These are phyloP conservation scores for Ictalurus furcatus DNA, from an alignment of 2,113 vertebrate genomes.

Conservation along the genomic window DNA sequence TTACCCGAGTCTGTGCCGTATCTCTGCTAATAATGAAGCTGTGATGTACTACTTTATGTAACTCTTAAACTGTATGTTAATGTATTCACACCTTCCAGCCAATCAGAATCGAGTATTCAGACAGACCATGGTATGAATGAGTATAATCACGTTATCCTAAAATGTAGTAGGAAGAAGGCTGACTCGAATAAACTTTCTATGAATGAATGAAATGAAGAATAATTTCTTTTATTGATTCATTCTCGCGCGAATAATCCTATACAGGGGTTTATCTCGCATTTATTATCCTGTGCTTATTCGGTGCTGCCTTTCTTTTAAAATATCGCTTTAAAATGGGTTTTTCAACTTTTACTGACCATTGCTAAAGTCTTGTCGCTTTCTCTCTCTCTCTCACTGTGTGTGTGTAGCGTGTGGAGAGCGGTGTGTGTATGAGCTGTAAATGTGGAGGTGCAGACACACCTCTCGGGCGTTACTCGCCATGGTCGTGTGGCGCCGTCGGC, in stretches of 20 bases:
- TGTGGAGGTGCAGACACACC: slow-evolving; percentile 84
- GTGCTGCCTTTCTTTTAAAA: background rate
- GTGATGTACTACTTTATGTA: too few relatives aligned
- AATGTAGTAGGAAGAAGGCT: background rate
- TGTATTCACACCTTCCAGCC: too few relatives aligned
- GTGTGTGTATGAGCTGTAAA: slow-evolving; percentile 80
- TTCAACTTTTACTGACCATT: background rate
- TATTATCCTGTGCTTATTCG: background rate
- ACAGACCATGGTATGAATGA: too few relatives aligned
- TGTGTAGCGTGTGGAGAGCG: slow-evolving; percentile 80
- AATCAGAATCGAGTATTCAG: too few relatives aligned
- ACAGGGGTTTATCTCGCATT: background rate
- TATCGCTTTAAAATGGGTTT: background rate
- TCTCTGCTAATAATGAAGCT: too few relatives aligned
- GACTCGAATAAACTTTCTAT: background rate
- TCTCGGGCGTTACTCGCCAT: slow-evolving; percentile 90
- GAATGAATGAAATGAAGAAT: too few relatives aligned
- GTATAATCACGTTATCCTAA: background rate
- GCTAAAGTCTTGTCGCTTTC: background rate
- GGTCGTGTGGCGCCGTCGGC: slow-evolving; percentile 91
- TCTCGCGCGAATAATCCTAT: background rate
- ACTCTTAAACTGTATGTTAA: too few relatives aligned
- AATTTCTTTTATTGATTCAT: background rate
- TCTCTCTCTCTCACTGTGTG: too few relatives aligned
- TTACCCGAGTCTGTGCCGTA: too few relatives aligned